Evolutionary conservation across 2,113 vertebrate species (phyloP), one percentile per base, ranked within the genome.

Genomic region (Gymnarchus niloticus): DNA sequence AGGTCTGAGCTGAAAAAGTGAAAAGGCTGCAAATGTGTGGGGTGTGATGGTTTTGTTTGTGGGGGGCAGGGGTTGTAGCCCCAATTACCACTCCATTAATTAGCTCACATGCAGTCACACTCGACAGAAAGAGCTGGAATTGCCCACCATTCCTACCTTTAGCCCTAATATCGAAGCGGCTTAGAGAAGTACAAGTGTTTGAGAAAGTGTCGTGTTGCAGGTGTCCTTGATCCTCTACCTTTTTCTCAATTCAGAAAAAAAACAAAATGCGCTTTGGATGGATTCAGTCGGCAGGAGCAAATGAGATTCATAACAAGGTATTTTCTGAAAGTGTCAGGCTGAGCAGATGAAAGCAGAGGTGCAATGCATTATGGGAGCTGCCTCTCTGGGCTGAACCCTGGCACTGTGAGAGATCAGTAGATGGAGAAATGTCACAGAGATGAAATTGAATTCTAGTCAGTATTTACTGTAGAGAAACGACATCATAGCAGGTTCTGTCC

Each of bases 31-130:
- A 83, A 25, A 25, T 52, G 81, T 84, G 25, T 14, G n/a, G 69
- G 33, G 41, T 3, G 14, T 57, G 76, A 48, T 14, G 12, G n/a
- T n/a, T n/a, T n/a, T n/a, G n/a, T n/a, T n/a, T 77, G 8, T 33
- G 33, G 59, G 19, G 61, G 54, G 54, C 6, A 8, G 23, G 37
- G 61, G 56, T 86, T 49, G 0, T 46, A 54, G 89, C 89, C 92
- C 90, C 93, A 93, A 93, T 93, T 94, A 93, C 88, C 92, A 88
- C 90, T 91, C 88, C 85, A 84, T 92, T 94, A 93, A 94, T 94
- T 93, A 93, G 92, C 88, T 86, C 88, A 88, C 91, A 90, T 90
- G 86, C 61, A 81, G 89, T 76, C 90, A 91, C 90, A 90, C 76
- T 76, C 89, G 92, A 84, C 87, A 87, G 88, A 91, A 89, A 89